Conservation (phyloP, 2,113 vertebrate species). For the Tragelaphus strepsiceros region DNA sequence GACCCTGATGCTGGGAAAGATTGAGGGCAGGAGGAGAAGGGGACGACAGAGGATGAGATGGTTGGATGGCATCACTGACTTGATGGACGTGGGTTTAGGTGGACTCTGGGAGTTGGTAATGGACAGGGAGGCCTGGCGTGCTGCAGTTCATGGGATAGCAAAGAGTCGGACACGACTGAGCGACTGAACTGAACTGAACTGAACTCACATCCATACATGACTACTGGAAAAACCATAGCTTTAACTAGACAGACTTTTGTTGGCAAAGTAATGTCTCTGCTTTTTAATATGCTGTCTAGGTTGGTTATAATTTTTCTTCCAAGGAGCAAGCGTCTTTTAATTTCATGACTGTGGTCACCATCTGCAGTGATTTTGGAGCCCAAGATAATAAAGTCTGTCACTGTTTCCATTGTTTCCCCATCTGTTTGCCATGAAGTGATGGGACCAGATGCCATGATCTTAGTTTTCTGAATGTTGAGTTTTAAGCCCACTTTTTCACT, state of each 20-base stretch:
- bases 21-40: too few species aligned
- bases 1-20: too few species aligned
- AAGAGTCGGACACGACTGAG: too few species aligned
- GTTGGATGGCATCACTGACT: too few species aligned
- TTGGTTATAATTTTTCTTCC: background rate
- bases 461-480: background rate
- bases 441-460: background rate
- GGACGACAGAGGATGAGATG: too few species aligned
- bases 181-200: too few species aligned
- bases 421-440: background rate
- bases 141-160: too few species aligned
- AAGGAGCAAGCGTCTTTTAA: background rate
- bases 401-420: background rate
- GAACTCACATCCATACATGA: background rate
- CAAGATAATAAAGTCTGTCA: background rate
- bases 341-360: background rate
- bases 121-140: too few species aligned
- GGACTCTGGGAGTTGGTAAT: too few species aligned
- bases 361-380: background rate
- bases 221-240: background rate
- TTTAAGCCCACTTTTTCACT: background rate
- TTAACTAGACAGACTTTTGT: background rate
- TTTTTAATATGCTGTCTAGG: background rate
- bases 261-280: background rate
- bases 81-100: too few species aligned